Conservation (phyloP, 2,797 vertebrate genomes). For the Myripristis murdjan region DNA sequence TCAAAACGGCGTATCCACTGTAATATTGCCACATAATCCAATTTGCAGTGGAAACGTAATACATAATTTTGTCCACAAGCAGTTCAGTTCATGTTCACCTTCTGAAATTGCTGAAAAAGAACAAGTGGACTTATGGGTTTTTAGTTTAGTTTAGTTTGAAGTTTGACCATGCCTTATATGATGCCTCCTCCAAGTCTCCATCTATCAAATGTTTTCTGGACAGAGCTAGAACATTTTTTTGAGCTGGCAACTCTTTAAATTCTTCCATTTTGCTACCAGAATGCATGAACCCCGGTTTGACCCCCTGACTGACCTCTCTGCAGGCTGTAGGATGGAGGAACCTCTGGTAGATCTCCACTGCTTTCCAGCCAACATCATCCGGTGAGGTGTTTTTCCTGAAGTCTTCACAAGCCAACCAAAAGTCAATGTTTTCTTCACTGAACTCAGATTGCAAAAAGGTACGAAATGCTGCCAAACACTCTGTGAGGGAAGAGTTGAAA, state of each 20-base stretch:
- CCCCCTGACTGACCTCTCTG: conserved; percentile 86
- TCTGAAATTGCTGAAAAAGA: too few relatives aligned
- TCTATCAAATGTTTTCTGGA: neutral
- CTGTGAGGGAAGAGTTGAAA: conserved; percentile 63
- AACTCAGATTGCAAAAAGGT: conserved; percentile 91
- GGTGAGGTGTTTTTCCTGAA: conserved; percentile 85
- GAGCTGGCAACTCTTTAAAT: neutral
- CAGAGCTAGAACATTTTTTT: neutral
- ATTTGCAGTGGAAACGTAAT: too few relatives aligned
- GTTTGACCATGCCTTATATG: neutral
- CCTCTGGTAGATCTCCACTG: conserved; percentile 88
- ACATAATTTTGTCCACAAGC: too few relatives aligned
- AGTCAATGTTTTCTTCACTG: conserved; percentile 94
- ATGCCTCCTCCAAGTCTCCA: neutral
- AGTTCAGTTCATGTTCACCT: too few relatives aligned
- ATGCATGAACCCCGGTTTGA: neutral
- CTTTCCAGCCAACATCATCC: conserved; percentile 83
- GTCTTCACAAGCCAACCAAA: conserved; percentile 93
- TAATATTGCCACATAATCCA: too few relatives aligned
- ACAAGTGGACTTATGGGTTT: too few relatives aligned
- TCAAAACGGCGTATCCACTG: too few relatives aligned
- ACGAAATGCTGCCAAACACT: conserved; percentile 87
- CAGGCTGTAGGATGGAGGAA: conserved; percentile 88
- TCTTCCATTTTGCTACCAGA: neutral
- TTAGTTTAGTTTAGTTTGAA: too few relatives aligned